Percentiles rank a stretch among this genome's conserved stretches.
phyloP scores from a whole-genome alignment of 2,888 invertebrate genomes.

The Embidobia sp. region DNA sequence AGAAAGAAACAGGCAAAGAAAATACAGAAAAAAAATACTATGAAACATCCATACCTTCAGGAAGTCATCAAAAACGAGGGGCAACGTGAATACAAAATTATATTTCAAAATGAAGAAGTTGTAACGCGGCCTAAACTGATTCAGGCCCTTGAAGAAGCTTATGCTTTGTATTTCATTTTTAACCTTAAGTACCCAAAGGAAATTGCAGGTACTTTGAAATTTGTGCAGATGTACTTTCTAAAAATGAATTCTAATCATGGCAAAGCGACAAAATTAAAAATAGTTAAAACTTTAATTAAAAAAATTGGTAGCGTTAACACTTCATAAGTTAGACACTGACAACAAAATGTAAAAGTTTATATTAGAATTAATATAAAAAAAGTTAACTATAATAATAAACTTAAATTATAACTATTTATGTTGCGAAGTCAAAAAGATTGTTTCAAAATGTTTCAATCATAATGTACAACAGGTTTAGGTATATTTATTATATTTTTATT shows the following conservation, averaged over 20 bases:
- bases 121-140: background rate
- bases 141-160: constrained; percentile 4
- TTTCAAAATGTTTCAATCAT: too few relatives aligned
- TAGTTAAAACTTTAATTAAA: constrained; percentile 13
- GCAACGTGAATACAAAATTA: background rate
- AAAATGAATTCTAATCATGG: background rate
- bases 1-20: too few relatives aligned
- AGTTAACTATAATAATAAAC: too few relatives aligned
- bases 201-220: background rate
- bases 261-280: background rate
- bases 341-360: too few relatives aligned
- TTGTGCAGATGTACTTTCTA: constrained; percentile 14
- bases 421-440: too few relatives aligned
- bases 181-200: constrained; percentile 11
- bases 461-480: too few relatives aligned
- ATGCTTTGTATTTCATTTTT: constrained; percentile 11
- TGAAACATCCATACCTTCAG: background rate
- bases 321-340: too few relatives aligned
- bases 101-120: background rate
- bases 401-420: too few relatives aligned
- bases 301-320: constrained; percentile 4
- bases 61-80: background rate
- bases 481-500: too few relatives aligned
- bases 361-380: too few relatives aligned
- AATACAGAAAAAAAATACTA: too few relatives aligned